Conservation (phyloP, 2,888 invertebrate species). For the Lumbricus terrestris region DNA sequence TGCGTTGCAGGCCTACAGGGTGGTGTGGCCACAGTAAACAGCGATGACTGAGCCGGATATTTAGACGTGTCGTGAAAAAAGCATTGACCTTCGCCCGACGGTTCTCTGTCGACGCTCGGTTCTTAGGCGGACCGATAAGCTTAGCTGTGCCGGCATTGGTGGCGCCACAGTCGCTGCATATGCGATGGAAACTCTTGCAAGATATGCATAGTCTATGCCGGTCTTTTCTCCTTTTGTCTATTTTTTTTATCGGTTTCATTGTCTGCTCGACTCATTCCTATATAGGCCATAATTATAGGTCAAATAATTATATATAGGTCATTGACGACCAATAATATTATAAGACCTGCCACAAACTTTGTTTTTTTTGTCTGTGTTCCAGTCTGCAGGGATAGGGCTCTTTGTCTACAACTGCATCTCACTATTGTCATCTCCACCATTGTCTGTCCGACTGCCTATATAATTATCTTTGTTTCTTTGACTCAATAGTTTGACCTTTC, state of each 20-base stretch:
- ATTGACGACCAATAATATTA: too few species aligned
- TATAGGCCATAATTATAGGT: too few species aligned
- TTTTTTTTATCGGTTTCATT: not conserved
- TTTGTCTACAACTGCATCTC: not conserved
- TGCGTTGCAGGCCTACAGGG: not conserved
- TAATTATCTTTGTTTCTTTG: not conserved
- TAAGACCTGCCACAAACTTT: not conserved
- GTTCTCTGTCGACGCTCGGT: not conserved
- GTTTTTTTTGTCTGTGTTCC: not conserved
- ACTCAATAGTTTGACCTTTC: not conserved
- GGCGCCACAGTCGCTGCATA: not conserved
- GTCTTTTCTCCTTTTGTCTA: not conserved
- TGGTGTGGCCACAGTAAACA: not conserved
- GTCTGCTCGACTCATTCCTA: not conserved
- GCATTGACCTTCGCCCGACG: not conserved
- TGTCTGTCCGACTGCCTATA: not conserved
- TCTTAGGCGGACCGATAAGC: slow-evolving; percentile 3
- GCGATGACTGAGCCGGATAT: not conserved
- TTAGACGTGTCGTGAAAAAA: not conserved
- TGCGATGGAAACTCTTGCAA: not conserved
- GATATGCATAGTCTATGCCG: not conserved
- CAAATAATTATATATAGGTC: too few species aligned
- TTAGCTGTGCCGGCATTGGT: not conserved
- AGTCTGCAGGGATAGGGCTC: not conserved
- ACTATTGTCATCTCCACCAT: not conserved